Conservation (phyloP, 2,888 invertebrate genomes). For the Pachydiplax longipennis region DNA sequence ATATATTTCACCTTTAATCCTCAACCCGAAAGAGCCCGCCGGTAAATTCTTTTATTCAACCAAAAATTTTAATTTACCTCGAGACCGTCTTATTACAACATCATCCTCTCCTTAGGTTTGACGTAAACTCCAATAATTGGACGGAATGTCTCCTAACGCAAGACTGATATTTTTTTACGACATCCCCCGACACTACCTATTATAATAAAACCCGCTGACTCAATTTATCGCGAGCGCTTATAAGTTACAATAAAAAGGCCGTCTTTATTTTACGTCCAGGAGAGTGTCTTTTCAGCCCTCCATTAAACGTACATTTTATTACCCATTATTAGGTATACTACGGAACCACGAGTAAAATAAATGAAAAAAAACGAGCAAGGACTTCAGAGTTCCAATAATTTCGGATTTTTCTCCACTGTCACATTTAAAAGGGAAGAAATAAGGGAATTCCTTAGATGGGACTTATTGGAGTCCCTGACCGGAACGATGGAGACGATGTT, state of each 20-base stretch:
- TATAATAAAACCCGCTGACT: background rate
- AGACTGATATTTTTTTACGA: background rate
- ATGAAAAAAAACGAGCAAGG: background rate
- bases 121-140: background rate
- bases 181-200: background rate
- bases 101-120: background rate
- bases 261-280: background rate
- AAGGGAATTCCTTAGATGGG: background rate
- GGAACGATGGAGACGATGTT: background rate
- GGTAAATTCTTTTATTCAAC: too few relatives aligned
- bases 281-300: background rate
- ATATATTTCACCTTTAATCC: too few relatives aligned
- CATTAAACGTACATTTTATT: background rate
- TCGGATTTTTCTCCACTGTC: background rate
- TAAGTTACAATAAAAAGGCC: background rate
- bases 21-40: too few relatives aligned
- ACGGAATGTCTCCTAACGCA: background rate
- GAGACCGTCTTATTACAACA: background rate
- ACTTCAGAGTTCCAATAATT: background rate
- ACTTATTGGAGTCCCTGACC: background rate
- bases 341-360: background rate
- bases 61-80: too few relatives aligned
- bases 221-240: background rate
- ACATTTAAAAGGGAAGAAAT: background rate
- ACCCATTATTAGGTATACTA: background rate